A percentile compares a stretch with the other conserved stretches of the same genome.
Evolutionary conservation across 2,113 vertebrate species (phyloP).

Genomic region (Alligator sinensis): DNA sequence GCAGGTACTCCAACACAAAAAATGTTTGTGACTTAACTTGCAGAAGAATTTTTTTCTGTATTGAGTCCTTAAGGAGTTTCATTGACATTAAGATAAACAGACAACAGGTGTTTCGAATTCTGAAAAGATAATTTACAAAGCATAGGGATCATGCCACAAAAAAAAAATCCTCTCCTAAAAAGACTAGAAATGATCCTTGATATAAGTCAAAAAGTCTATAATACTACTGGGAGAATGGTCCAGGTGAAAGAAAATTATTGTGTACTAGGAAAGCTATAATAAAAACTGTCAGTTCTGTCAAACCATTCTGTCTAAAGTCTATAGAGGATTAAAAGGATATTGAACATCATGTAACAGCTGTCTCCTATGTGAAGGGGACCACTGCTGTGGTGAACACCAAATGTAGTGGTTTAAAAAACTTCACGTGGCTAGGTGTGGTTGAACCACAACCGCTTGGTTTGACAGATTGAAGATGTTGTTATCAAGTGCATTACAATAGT

Average conservation of each 20-base stretch:
- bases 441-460: conserved; percentile 43
- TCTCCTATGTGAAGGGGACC: conserved; percentile 64
- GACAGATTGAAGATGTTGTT: conserved; percentile 20
- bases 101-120: conserved; percentile 61
- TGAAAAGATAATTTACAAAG: conserved; percentile 56
- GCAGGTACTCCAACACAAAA: not conserved
- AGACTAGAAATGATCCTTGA: conserved; percentile 60
- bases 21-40: not conserved
- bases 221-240: conserved; percentile 68
- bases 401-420: conserved; percentile 33
- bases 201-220: conserved; percentile 71
- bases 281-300: conserved; percentile 80
- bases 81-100: conserved; percentile 52
- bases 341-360: conserved; percentile 75
- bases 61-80: conserved; percentile 8
- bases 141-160: not conserved
- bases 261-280: conserved; percentile 78
- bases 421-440: conserved; percentile 26
- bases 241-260: conserved; percentile 79
- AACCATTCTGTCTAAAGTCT: conserved; percentile 68
- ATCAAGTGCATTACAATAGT: conserved; percentile 11
- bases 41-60: not conserved
- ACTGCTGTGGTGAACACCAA: conserved; percentile 40
- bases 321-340: conserved; percentile 77
- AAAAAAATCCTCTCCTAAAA: conserved; percentile 61